Evolutionary conservation across 2,113 vertebrate species (phyloP).

Genomic region (Cettia cetti): DNA sequence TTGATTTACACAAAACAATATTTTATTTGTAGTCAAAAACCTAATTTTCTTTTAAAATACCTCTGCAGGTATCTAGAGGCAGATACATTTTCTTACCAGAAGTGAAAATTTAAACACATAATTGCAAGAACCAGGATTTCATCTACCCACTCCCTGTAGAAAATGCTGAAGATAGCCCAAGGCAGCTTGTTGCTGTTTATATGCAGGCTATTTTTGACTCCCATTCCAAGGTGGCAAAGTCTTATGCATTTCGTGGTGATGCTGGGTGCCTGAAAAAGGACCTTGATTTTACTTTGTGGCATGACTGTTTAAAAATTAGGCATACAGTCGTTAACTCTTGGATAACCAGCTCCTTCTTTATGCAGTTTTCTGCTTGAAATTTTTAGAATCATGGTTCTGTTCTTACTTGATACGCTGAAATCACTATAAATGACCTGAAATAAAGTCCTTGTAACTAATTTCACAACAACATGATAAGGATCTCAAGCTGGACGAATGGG

Average conservation of each 20-base stretch:
- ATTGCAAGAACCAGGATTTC: neutral
- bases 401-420: neutral
- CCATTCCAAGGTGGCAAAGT: neutral
- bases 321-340: neutral
- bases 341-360: neutral
- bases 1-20: neutral
- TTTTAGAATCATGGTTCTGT: neutral
- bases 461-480: neutral
- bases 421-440: neutral
- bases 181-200: constrained; percentile 29
- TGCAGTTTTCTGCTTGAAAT: neutral
- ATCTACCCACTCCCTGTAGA: neutral
- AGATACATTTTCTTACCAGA: neutral
- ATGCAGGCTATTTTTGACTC: constrained; percentile 18
- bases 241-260: neutral
- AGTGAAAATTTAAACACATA: neutral
- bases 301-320: neutral
- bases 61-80: neutral
- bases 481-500: neutral
- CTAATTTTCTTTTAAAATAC: neutral
- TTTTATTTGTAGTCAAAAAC: neutral
- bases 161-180: constrained; percentile 18
- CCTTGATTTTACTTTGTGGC: neutral
- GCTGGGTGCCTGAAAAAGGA: neutral
- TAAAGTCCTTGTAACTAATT: neutral